Conservation (phyloP, 2,113 vertebrate species). For the Isurus oxyrinchus region DNA sequence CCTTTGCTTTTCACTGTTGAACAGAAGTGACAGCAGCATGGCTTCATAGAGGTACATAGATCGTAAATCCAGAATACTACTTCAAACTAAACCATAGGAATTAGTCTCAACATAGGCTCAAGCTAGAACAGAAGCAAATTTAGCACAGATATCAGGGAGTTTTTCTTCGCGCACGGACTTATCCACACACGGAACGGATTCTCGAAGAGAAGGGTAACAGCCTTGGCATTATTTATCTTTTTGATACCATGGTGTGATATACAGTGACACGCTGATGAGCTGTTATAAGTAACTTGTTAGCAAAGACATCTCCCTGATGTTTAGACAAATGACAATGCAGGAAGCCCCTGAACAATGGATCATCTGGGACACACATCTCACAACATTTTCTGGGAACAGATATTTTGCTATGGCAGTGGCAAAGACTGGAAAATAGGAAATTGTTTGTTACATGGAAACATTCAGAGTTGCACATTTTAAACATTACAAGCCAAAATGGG, state of each 20-base stretch:
- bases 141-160: neutral
- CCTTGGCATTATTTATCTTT: neutral
- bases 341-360: neutral
- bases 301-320: neutral
- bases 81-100: neutral
- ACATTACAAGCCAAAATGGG: neutral
- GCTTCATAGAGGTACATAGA: neutral
- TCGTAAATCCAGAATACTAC: neutral
- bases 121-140: neutral
- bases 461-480: constrained; percentile 3
- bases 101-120: no score
- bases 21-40: neutral
- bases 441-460: neutral
- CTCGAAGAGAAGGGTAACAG: neutral
- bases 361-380: neutral
- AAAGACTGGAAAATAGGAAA: neutral
- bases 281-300: neutral
- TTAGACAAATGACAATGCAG: neutral
- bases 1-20: neutral
- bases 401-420: neutral
- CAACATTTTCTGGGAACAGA: neutral
- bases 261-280: neutral
- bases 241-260: no score
- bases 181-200: neutral
- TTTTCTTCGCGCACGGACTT: neutral